Evolutionary conservation across 2,888 invertebrate species (phyloP).

Genomic region (Drosophila basisetae): DNA sequence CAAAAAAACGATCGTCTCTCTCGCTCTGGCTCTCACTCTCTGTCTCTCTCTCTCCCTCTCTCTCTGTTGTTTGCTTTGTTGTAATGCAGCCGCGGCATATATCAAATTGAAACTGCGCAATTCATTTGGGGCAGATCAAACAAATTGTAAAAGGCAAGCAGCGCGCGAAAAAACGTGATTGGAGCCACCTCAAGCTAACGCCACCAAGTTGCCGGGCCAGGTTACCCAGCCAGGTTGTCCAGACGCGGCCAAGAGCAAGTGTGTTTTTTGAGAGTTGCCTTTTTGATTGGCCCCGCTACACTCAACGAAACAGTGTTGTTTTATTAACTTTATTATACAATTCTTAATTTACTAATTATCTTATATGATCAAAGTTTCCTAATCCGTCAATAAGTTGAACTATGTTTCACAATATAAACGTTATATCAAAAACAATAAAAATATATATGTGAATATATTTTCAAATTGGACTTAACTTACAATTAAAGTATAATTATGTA

Average conservation of each 20-base stretch:
- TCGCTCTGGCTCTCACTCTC: not conserved
- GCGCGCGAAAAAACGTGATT: conserved; percentile 76
- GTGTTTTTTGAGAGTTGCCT: conserved; percentile 10
- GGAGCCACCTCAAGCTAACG: conserved; percentile 75
- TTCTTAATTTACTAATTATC: not conserved
- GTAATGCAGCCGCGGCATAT: conserved; percentile 55
- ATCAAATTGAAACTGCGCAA: conserved; percentile 79
- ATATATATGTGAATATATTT: not conserved
- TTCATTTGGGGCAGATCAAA: conserved; percentile 79
- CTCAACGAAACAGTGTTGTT: not conserved
- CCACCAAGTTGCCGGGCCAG: conserved; percentile 35
- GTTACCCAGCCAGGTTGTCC: not conserved
- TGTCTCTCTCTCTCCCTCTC: too few species aligned
- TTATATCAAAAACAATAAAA: not conserved
- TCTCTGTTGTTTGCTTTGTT: too few species aligned
- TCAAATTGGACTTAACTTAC: not conserved
- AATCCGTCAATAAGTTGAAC: rapidly evolving
- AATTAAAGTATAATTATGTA: not conserved
- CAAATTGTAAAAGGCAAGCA: conserved; percentile 78
- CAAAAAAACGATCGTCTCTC: conserved; percentile 8
- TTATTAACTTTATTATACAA: not conserved
- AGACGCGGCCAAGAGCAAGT: conserved; percentile 10
- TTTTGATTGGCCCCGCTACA: conserved; percentile 4
- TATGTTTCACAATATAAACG: not conserved
- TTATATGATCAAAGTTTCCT: not conserved